Evolutionary conservation across 2,888 invertebrate genomes (phyloP).

Genomic region (Lithophane ornitopus): DNA sequence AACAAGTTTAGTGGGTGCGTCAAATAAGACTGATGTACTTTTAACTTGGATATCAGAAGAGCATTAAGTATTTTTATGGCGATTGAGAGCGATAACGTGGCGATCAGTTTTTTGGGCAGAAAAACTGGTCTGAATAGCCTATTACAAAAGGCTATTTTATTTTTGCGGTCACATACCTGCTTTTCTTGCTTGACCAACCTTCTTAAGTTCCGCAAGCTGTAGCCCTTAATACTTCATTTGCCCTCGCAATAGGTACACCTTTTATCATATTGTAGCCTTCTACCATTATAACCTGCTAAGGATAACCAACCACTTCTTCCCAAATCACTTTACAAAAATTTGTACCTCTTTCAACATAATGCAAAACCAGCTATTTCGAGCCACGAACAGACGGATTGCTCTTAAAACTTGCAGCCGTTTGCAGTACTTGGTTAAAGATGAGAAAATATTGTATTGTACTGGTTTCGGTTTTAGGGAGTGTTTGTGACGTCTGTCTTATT

Average conservation of each 20-base stretch:
- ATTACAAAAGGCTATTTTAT: neutral
- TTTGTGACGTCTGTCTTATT: constrained; percentile 30
- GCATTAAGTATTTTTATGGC: constrained; percentile 57
- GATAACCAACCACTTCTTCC: neutral
- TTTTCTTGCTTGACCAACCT: neutral
- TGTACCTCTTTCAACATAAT: constrained; percentile 14
- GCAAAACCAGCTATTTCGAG: constrained; percentile 5
- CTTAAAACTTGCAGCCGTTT: constrained; percentile 41
- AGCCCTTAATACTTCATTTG: neutral
- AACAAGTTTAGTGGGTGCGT: constrained; percentile 79
- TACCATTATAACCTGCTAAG: neutral
- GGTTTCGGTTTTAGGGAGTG: neutral
- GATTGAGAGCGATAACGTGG: constrained; percentile 25
- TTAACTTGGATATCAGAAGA: constrained; percentile 72
- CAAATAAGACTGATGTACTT: constrained; percentile 80
- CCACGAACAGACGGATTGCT: constrained; percentile 27
- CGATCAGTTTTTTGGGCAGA: neutral
- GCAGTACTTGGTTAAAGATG: constrained; percentile 12
- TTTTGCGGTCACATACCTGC: neutral
- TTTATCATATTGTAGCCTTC: neutral
- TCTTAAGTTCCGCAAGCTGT: no score
- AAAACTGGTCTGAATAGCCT: neutral
- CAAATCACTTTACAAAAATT: neutral
- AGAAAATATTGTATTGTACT: neutral
- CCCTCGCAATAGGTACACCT: no score